These are phyloP conservation scores for Mobula birostris DNA, from an alignment of 2,113 vertebrate species.

Conservation along the genomic window DNA sequence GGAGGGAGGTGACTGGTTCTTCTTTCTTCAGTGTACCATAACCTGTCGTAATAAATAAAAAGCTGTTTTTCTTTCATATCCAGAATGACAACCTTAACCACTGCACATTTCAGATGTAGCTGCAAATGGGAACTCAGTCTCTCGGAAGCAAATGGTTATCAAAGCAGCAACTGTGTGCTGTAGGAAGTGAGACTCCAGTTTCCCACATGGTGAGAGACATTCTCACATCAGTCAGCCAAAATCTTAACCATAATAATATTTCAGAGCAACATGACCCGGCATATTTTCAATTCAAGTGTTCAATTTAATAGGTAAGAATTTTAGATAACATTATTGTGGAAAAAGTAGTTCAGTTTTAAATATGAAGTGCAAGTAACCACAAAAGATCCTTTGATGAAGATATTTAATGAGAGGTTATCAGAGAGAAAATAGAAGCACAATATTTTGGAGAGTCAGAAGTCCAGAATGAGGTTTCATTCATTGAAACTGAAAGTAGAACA, in stretches of 20 bases:
- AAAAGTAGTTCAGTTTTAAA: not conserved
- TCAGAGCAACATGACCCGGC: not conserved
- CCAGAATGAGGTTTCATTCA: not conserved
- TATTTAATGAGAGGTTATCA: not conserved
- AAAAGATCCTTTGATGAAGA: not conserved
- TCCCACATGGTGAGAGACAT: not conserved
- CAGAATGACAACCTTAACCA: slow-evolving; percentile 29
- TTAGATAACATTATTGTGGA: not conserved
- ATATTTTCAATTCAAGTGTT: not conserved
- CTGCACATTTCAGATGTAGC: not conserved
- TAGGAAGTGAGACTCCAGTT: not conserved
- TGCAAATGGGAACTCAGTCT: not conserved
- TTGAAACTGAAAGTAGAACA: not conserved
- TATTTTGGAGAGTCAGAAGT: not conserved
- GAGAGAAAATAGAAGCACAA: not conserved
- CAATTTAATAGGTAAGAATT: not conserved
- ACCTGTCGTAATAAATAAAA: slow-evolving; percentile 36
- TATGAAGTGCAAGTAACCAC: no score
- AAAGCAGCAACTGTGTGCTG: slow-evolving; percentile 1
- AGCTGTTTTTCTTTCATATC: not conserved
- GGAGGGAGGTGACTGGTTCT: slow-evolving; percentile 21
- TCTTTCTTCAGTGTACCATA: not conserved
- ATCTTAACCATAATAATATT: not conserved
- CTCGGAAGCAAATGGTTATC: slow-evolving; percentile 25
- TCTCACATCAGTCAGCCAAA: not conserved